Evolutionary conservation across 2,888 invertebrate species (phyloP).

Genomic region (Crepidodera aurea): DNA sequence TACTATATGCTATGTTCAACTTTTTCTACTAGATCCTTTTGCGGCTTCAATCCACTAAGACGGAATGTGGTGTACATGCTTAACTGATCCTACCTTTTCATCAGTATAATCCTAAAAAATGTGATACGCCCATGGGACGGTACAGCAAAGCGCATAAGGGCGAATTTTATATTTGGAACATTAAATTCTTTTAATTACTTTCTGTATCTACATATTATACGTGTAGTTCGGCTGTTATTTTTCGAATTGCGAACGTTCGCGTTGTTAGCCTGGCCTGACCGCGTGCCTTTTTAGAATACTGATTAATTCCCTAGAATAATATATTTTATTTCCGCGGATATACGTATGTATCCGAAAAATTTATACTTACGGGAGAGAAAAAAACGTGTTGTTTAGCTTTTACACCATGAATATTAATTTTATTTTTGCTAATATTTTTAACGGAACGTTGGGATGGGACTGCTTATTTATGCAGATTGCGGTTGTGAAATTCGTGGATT

Average conservation of each 20-base stretch:
- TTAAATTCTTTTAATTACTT: slow-evolving; percentile 62
- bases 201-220: slow-evolving; percentile 61
- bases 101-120: too few species aligned
- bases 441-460: neutral
- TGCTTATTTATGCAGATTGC: slow-evolving; percentile 8
- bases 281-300: slow-evolving; percentile 56
- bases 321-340: slow-evolving; percentile 55
- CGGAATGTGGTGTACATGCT: too few species aligned
- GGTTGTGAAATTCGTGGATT: neutral
- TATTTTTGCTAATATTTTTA: slow-evolving; percentile 40
- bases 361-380: slow-evolving; percentile 45
- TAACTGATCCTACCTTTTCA: too few species aligned
- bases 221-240: slow-evolving; percentile 60
- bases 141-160: slow-evolving; percentile 45
- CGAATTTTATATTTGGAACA: slow-evolving; percentile 61
- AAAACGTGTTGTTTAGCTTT: slow-evolving; percentile 48
- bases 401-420: slow-evolving; percentile 53
- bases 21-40: too few species aligned
- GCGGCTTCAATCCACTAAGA: too few species aligned
- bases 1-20: too few species aligned
- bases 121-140: slow-evolving; percentile 27
- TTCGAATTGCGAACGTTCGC: slow-evolving; percentile 48
- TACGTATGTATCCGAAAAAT: slow-evolving; percentile 45
- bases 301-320: slow-evolving; percentile 57
- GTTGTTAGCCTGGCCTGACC: slow-evolving; percentile 45